Conservation (phyloP, 2,113 vertebrate species). For the Chionis minor region DNA sequence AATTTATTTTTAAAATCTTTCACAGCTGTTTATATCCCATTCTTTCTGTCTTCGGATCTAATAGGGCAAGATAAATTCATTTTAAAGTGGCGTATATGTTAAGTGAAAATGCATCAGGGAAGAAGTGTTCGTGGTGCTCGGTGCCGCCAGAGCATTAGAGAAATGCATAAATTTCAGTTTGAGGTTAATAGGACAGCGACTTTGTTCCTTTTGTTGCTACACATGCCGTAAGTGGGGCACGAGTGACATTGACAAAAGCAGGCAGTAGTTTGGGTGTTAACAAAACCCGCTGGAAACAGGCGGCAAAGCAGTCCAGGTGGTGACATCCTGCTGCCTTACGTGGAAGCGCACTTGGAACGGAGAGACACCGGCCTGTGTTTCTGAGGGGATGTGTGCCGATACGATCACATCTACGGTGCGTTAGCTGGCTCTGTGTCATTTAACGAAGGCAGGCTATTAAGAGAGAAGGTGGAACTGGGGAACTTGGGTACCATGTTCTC, state of each 20-base stretch:
- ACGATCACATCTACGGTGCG: accelerated
- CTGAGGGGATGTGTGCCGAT: background rate
- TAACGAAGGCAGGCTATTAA: background rate
- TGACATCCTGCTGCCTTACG: background rate
- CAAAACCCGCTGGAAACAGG: background rate
- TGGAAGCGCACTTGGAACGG: background rate
- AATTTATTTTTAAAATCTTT: background rate
- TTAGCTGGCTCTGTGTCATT: background rate
- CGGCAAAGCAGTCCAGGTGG: background rate
- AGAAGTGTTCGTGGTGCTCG: background rate
- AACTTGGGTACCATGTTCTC: background rate
- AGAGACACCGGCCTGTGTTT: background rate
- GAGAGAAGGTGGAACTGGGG: background rate
- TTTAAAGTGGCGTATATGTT: background rate
- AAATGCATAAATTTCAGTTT: background rate
- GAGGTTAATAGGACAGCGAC: background rate
- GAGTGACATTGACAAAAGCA: background rate
- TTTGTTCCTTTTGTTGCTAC: background rate
- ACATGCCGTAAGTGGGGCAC: accelerated
- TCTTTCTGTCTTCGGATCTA: background rate
- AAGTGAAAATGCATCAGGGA: background rate
- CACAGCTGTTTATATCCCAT: background rate
- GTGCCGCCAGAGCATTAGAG: background rate
- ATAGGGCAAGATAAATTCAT: background rate
- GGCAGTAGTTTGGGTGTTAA: background rate